These are phyloP conservation scores for Nezara viridula DNA, from an alignment of 2,888 invertebrate species.

Conservation along the genomic window DNA sequence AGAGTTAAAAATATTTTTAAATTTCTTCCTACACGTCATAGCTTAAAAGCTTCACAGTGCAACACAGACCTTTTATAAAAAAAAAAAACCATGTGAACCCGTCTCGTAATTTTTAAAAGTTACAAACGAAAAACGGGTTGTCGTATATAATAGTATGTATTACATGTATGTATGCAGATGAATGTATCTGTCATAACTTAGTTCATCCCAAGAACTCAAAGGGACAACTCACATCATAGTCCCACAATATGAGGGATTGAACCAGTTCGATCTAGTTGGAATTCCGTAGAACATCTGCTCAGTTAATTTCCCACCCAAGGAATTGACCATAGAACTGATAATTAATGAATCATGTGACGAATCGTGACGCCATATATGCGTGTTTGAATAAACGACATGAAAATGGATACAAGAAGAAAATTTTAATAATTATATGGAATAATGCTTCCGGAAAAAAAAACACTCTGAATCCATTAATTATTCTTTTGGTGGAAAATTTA, in stretches of 20 bases:
- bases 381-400: neutral
- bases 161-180: too few relatives aligned
- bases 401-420: neutral
- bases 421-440: neutral
- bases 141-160: too few relatives aligned
- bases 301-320: constrained; percentile 8
- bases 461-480: neutral
- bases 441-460: neutral
- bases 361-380: constrained; percentile 15
- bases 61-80: too few relatives aligned
- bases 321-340: constrained; percentile 27
- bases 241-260: constrained; percentile 1
- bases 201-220: neutral
- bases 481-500: neutral
- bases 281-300: constrained; percentile 35
- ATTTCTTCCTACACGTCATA: too few relatives aligned
- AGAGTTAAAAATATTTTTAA: too few relatives aligned
- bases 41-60: too few relatives aligned
- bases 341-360: neutral
- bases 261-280: constrained; percentile 37
- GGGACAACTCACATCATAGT: neutral
- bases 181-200: too few relatives aligned
- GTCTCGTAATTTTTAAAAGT: too few relatives aligned
- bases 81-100: too few relatives aligned
- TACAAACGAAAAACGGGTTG: too few relatives aligned